Evolutionary conservation across 1,140 invertebrate genomes (phyloP).

Genomic region (Phocides pigmalion): DNA sequence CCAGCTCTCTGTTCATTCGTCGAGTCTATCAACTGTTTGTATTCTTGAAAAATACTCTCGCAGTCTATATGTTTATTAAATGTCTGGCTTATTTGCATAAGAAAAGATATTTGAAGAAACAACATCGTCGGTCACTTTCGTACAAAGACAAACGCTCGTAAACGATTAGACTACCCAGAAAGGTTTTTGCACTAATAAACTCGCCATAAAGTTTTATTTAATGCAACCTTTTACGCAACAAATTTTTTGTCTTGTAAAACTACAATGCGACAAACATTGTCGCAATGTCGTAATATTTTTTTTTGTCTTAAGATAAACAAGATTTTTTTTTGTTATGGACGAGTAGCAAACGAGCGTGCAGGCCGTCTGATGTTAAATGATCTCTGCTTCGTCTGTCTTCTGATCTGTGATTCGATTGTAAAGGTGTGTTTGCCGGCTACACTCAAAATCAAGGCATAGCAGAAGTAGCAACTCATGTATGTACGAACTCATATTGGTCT

Average conservation of each 20-base stretch:
- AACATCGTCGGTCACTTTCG: conserved; percentile 65
- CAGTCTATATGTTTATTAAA: too few relatives aligned
- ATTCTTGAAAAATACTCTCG: too few relatives aligned
- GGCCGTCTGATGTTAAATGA: too few relatives aligned
- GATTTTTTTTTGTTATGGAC: neutral
- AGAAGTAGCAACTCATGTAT: too few relatives aligned
- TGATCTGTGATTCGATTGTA: too few relatives aligned
- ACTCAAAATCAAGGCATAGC: too few relatives aligned
- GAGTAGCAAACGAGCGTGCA: too few relatives aligned
- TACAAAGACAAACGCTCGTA: conserved; percentile 58
- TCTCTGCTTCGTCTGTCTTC: too few relatives aligned
- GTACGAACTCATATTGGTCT: too few relatives aligned
- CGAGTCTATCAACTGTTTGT: too few relatives aligned
- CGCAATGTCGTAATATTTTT: conserved; percentile 24
- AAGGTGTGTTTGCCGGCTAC: too few relatives aligned
- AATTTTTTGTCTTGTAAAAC: conserved; percentile 56
- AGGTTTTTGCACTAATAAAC: conserved; percentile 74
- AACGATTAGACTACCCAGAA: conserved; percentile 55
- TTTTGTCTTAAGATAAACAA: conserved; percentile 3
- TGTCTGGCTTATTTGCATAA: conserved; percentile 55
- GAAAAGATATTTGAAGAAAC: conserved; percentile 62
- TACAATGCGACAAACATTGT: conserved; percentile 38
- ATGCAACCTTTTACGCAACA: conserved; percentile 52
- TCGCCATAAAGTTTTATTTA: conserved; percentile 55
- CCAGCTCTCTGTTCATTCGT: too few relatives aligned